Evolutionary conservation across 2,888 invertebrate species (phyloP).

Genomic region (Chalcosyrphus nemorum): DNA sequence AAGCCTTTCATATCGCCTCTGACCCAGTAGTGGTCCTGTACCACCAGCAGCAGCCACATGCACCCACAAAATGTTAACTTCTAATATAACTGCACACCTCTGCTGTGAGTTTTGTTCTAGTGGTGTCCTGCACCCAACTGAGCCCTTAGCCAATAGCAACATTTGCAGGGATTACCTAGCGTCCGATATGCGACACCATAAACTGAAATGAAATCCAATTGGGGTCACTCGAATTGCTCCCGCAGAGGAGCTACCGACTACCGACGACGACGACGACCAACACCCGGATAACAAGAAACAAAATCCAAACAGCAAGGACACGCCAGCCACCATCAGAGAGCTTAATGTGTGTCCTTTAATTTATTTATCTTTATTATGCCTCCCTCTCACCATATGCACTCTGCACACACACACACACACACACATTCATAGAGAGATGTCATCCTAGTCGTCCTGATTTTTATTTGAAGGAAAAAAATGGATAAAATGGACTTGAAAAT

Average conservation of each 20-base stretch:
- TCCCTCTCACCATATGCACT: conserved; percentile 22
- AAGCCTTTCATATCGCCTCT: conserved; percentile 52
- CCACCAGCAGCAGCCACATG: too few relatives aligned
- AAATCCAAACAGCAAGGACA: conserved; percentile 58
- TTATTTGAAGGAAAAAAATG: conserved; percentile 2
- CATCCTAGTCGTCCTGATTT: conserved; percentile 31
- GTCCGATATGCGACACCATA: conserved; percentile 69
- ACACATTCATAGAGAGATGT: not conserved
- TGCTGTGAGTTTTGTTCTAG: not conserved
- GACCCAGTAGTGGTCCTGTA: conserved; percentile 29
- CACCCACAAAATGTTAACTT: conserved; percentile 59
- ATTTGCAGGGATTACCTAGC: conserved; percentile 62
- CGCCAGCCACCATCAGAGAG: conserved; percentile 25
- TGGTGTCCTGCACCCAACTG: conserved; percentile 19
- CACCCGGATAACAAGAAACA: conserved; percentile 57
- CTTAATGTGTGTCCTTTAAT: conserved; percentile 71
- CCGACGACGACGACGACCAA: not conserved
- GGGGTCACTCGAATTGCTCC: conserved; percentile 64
- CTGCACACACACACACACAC: not conserved
- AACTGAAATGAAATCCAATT: conserved; percentile 72
- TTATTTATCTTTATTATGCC: conserved; percentile 69
- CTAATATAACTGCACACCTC: conserved; percentile 56
- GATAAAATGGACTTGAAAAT: conserved; percentile 37
- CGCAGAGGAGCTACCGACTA: not conserved
- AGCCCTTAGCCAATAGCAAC: conserved; percentile 39